Evolutionary conservation across 1,140 invertebrate genomes (phyloP).

Genomic region (Mycetomoellerius zeteki): DNA sequence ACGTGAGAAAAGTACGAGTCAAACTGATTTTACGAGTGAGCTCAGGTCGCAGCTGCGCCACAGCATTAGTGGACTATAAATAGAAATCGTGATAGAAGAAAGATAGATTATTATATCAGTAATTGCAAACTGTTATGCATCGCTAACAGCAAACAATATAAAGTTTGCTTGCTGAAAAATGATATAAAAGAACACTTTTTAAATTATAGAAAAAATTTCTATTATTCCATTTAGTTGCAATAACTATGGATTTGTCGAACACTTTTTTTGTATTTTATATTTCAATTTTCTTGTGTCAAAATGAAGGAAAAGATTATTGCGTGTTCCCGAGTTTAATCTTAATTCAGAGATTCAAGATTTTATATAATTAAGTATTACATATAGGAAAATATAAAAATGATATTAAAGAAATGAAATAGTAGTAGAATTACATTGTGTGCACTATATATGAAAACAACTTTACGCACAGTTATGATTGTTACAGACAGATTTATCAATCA

Average conservation of each 20-base stretch:
- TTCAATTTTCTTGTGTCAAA: neutral
- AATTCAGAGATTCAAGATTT: no score
- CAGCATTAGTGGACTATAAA: neutral
- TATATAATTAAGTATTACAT: no score
- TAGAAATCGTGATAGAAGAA: neutral
- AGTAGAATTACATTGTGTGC: neutral
- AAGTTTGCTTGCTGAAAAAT: neutral
- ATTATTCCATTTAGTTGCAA: neutral
- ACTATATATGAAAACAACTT: no score
- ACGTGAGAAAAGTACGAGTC: constrained; percentile 15
- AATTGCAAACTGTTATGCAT: neutral
- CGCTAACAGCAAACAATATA: neutral
- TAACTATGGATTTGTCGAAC: neutral
- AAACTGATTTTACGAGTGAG: neutral
- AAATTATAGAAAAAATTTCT: neutral
- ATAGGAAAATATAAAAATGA: neutral
- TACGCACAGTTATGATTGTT: neutral
- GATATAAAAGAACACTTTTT: neutral
- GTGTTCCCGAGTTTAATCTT: no score
- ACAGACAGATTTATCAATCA: constrained; percentile 42
- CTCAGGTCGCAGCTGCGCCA: neutral
- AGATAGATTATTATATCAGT: neutral
- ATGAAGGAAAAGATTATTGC: neutral
- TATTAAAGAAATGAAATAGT: neutral
- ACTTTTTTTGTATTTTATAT: neutral